phyloP scores from a whole-genome alignment of 2,888 invertebrate genomes.

The Parochlus steinenii region DNA sequence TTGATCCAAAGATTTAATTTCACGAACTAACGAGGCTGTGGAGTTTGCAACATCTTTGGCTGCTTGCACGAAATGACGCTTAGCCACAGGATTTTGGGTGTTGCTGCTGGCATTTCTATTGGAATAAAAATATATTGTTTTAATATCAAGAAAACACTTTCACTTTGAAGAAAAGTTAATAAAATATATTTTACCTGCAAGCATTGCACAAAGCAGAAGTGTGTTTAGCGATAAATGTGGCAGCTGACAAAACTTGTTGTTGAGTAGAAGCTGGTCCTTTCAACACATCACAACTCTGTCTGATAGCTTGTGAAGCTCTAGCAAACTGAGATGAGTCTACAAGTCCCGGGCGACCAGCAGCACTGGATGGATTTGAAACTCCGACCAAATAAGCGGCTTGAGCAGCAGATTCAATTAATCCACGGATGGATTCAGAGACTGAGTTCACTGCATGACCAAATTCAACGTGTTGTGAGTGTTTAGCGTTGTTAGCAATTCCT shows the following conservation, averaged over 20 bases:
- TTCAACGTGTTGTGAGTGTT: constrained; percentile 66
- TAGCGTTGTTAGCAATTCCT: constrained; percentile 84
- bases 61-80: constrained; percentile 91
- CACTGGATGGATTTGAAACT: constrained; percentile 77
- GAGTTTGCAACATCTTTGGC: constrained; percentile 96
- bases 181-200: no score
- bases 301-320: constrained; percentile 78
- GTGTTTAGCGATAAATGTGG: constrained; percentile 90
- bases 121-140: no score
- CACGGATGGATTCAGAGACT: constrained; percentile 78
- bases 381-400: constrained; percentile 93
- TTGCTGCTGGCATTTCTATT: constrained; percentile 83
- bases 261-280: constrained; percentile 54
- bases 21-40: constrained; percentile 84
- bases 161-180: no score
- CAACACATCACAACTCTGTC: constrained; percentile 69
- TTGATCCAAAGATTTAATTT: constrained; percentile 78
- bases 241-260: constrained; percentile 74
- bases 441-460: constrained; percentile 70
- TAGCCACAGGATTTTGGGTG: constrained; percentile 78
- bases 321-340: constrained; percentile 80
- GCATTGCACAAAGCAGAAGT: constrained; percentile 91
- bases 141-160: no score
- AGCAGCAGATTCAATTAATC: constrained; percentile 81
- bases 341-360: constrained; percentile 73